Evolutionary conservation across 2,113 vertebrate genomes (phyloP).

Genomic region (Python bivittatus): DNA sequence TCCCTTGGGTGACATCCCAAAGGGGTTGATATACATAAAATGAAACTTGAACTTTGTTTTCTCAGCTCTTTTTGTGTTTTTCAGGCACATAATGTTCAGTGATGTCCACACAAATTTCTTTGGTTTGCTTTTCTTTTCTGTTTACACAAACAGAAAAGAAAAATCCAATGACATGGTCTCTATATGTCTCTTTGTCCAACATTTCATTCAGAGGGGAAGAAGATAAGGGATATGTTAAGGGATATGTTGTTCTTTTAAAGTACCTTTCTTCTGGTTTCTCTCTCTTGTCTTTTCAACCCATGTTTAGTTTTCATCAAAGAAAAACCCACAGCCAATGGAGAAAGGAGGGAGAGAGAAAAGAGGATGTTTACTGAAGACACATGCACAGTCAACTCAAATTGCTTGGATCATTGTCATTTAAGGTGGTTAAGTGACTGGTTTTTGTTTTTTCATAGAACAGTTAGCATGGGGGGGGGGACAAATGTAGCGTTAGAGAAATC

Average conservation of each 20-base stretch:
- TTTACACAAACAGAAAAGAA: not conserved
- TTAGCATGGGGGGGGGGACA: constrained; percentile 52
- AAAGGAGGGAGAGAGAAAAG: not conserved
- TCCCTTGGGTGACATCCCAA: constrained; percentile 37
- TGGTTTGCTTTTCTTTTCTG: constrained; percentile 14
- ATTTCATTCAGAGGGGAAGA: constrained; percentile 4
- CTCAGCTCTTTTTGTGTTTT: constrained; percentile 57
- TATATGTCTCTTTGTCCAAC: constrained; percentile 35
- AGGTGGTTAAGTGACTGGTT: constrained; percentile 22
- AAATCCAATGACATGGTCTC: not conserved
- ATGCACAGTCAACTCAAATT: constrained; percentile 38
- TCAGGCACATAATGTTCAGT: constrained; percentile 11
- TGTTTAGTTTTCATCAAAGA: constrained; percentile 51
- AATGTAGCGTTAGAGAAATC: constrained; percentile 39
- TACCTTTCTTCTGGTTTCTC: constrained; percentile 32
- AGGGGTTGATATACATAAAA: constrained; percentile 4
- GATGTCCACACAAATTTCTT: not conserved
- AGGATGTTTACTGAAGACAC: constrained; percentile 56
- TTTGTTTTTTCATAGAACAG: constrained; percentile 33
- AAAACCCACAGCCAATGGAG: constrained; percentile 17
- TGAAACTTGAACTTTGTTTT: constrained; percentile 28
- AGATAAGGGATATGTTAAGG: not conserved
- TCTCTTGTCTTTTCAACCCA: constrained; percentile 54
- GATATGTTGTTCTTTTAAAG: constrained; percentile 14
- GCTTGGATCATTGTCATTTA: constrained; percentile 45